Base-by-base conservation (phyloP, 2,113 vertebrate genomes). In the Silurus meridionalis region DNA sequence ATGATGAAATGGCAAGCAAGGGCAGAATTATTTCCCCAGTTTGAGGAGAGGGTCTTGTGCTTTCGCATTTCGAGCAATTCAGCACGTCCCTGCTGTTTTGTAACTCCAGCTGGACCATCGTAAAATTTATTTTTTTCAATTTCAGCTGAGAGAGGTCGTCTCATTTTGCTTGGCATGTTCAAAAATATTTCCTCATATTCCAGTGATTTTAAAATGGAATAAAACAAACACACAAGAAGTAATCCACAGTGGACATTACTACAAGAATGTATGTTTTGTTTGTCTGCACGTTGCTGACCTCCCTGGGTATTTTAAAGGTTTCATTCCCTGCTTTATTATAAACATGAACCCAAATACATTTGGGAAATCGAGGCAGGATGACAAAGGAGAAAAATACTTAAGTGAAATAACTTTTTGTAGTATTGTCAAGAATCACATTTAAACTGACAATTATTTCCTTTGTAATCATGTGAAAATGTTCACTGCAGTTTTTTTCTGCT, bases 1-100 rank as follows among this genome's bases (percentile, higher is more conserved):
- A 91, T 94, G 93, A 95, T 92, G 93, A 92, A 94, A 95, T 85
- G 86, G 89, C 77, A 85, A 89, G 93, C 89, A 94, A 95, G 88
- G 69, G 71, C 84, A 90, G 77, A 55, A 85, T 72, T 89, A 89
- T 88, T 83, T 86, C 83, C 89, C 87, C 77, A 23, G 37, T 82
- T 83, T 72, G 83, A 69, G 57, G 28, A 67, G 71, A 79, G 82
- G 71, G 46, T 67, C 72, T 21, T 86, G 60, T 79, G 84, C 81
- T 83, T 90, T 89, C n/a, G 84, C 61, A 66, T 80, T 85, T 61
- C 57, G 21, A 25, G 72, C 57, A 48, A 53, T 58, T 83, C 71
- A 71, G 48, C 61, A 83, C 48, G 57, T 81, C 69, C 67, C 46
- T 71, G 37, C 75, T 83, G 77, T 79, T 83, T 60, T 48, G 67